Base-by-base conservation (phyloP, 2,888 invertebrate genomes). In the Chrysomela aeneicollis region DNA sequence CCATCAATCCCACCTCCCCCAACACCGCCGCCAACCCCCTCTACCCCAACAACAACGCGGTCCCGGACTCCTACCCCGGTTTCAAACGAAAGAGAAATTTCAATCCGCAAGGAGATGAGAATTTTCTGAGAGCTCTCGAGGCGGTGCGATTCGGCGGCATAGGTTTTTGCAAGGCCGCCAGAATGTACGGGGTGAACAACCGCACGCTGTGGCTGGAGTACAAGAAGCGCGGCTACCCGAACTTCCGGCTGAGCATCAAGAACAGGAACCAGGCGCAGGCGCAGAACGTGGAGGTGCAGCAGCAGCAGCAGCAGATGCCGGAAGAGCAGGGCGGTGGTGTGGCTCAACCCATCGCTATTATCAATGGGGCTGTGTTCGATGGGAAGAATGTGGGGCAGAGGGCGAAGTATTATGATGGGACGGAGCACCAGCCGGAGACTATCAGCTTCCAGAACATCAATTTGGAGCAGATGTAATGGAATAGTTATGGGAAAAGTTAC, bases 161-260 rank as follows among this genome's bases (percentile, higher is more conserved):
- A 72, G 93, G 93, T 1, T 93, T 93, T 82, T 93, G 93, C 82
- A 93, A 93, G 77, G 93, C 93, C 8, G 93, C 93, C 0, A 85
- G 92, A 58, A 87, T 92, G 83, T 93, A 91, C 81, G 93, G 93
- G 30, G 92, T 94, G 15, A 93, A 93, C 82, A 93, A 93, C 82
- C 86, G 93, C 62, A 93, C 93, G 0, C 84, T 94, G 1, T 93
- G 93, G 93, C 84, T 93, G 42, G 93, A 93, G 78, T 93, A 93
- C 79, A 93, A 92, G 77, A 92, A 92, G 81, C 88, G 91, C 50
- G 93, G 93, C 0, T 93, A 93, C 81, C 92, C 92, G 0, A 91
- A 92, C 76, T 91, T 89, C 77, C 85, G 93, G 72, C 89, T 92
- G 12, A 92, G 92, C 78, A 89, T 92, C 71, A 92, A 92, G 78